phyloP scores from a whole-genome alignment of 2,797 vertebrate species.

The Spheniscus humboldti region DNA sequence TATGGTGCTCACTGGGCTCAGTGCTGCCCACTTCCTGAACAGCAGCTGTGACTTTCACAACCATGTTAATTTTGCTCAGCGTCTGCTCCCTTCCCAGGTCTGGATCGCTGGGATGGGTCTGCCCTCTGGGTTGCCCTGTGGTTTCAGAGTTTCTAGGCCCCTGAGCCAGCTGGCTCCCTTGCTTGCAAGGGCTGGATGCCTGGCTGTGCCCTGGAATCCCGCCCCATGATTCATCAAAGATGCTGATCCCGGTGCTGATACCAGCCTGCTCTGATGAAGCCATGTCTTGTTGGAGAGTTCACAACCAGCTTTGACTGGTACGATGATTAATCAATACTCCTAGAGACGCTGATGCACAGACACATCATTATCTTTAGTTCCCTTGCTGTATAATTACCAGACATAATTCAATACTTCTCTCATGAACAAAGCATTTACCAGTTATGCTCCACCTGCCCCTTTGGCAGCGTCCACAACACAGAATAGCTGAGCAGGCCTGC shows the following conservation, averaged over 20 bases:
- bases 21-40: background rate
- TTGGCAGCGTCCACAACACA: background rate
- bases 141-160: background rate
- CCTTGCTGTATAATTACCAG: background rate
- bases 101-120: background rate
- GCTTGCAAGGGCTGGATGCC: background rate
- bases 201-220: background rate
- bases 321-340: background rate
- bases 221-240: background rate
- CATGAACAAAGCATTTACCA: constrained; percentile 15
- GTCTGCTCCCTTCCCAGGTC: background rate
- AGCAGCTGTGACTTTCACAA: constrained; percentile 10
- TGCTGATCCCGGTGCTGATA: background rate
- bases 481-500: background rate
- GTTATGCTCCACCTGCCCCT: constrained; percentile 40
- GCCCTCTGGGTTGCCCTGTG: background rate
- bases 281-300: background rate
- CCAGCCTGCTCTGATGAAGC: background rate
- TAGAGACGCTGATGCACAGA: background rate
- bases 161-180: background rate
- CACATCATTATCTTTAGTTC: background rate
- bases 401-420: constrained; percentile 18
- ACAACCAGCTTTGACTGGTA: background rate
- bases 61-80: background rate
- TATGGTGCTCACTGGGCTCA: background rate